These are phyloP conservation scores for Euproctis similis DNA, from an alignment of 2,888 invertebrate species.

Conservation along the genomic window DNA sequence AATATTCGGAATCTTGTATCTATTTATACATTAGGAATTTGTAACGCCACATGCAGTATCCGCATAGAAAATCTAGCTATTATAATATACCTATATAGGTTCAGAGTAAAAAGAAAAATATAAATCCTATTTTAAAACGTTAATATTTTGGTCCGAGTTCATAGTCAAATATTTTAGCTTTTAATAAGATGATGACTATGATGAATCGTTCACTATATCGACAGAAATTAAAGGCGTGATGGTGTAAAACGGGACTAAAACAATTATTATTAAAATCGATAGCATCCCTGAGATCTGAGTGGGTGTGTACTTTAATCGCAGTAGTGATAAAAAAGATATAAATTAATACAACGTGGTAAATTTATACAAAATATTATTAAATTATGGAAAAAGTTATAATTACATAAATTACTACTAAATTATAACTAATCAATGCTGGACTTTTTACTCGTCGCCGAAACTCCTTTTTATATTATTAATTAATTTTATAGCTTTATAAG, in stretches of 20 bases:
- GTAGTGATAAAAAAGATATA: conserved; percentile 23
- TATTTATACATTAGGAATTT: conserved; percentile 12
- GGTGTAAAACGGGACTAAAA: no score
- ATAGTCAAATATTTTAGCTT: no score
- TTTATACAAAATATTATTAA: no score
- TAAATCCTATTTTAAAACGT: conserved; percentile 14
- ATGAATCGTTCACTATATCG: no score
- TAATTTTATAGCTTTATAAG: conserved; percentile 32
- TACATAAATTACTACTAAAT: conserved; percentile 43
- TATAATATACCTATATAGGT: conserved; percentile 12
- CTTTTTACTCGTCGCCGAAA: conserved; percentile 56
- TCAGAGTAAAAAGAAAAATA: conserved; percentile 15
- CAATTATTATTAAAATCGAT: conserved; percentile 21
- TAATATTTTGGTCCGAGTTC: conserved; percentile 6
- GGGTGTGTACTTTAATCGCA: conserved; percentile 19
- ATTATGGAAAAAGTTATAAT: conserved; percentile 34
- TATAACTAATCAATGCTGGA: conserved; percentile 50
- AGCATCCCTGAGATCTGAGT: conserved; percentile 17
- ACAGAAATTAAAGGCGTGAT: no score
- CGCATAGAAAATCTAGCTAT: conserved; percentile 13
- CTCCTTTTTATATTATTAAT: conserved; percentile 42
- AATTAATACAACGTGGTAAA: no score
- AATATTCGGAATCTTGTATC: conserved; percentile 12
- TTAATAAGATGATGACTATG: no score
- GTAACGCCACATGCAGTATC: conserved; percentile 13